Conservation (phyloP, 2,888 invertebrate genomes). For the Acrobasis suavella region DNA sequence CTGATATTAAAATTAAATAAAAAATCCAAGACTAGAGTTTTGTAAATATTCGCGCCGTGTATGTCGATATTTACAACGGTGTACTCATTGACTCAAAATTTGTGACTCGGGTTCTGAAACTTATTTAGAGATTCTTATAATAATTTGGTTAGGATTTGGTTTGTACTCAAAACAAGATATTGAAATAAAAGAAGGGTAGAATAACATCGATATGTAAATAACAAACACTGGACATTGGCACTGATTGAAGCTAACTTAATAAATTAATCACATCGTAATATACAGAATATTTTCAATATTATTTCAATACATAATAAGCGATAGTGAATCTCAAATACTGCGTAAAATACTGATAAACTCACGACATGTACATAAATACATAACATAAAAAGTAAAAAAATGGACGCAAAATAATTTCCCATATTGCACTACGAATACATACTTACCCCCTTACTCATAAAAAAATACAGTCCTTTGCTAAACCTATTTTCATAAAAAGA, state of each 20-base stretch:
- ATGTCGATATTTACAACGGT: slow-evolving; percentile 58
- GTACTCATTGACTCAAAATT: slow-evolving; percentile 55
- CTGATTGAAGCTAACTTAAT: slow-evolving; percentile 55
- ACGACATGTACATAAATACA: slow-evolving; percentile 55
- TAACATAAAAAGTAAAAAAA: slow-evolving; percentile 52
- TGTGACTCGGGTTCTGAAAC: slow-evolving; percentile 57
- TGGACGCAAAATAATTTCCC: slow-evolving; percentile 79
- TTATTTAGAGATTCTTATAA: slow-evolving; percentile 55
- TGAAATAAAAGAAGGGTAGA: slow-evolving; percentile 23
- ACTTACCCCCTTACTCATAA: no score
- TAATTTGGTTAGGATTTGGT: slow-evolving; percentile 67
- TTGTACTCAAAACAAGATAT: slow-evolving; percentile 52
- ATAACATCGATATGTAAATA: slow-evolving; percentile 35
- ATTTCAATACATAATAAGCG: slow-evolving; percentile 29
- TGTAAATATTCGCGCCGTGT: slow-evolving; percentile 75
- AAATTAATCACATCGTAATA: slow-evolving; percentile 41
- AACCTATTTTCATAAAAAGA: no score
- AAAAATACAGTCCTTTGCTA: no score
- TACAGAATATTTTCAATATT: slow-evolving; percentile 27
- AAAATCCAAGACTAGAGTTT: slow-evolving; percentile 74
- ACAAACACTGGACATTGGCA: slow-evolving; percentile 62
- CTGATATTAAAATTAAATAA: slow-evolving; percentile 61
- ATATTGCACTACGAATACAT: slow-evolving; percentile 70
- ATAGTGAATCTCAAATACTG: slow-evolving; percentile 61
- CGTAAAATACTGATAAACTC: slow-evolving; percentile 73